Evolutionary conservation across 2,797 vertebrate species (phyloP).

Genomic region (Xenops minutus): DNA sequence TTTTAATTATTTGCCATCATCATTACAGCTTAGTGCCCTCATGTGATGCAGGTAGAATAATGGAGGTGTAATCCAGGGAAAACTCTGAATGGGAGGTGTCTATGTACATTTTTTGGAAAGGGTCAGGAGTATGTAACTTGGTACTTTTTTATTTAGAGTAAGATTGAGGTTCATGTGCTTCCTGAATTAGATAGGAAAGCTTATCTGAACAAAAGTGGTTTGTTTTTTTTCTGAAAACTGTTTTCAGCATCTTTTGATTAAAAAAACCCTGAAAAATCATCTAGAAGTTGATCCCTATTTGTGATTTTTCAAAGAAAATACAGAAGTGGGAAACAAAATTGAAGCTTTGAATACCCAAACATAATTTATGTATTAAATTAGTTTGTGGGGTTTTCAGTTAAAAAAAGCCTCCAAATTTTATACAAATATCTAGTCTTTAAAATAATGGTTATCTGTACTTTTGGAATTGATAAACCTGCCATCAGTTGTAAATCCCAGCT

Average conservation of each 20-base stretch:
- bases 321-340: not conserved
- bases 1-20: not conserved
- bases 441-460: not conserved
- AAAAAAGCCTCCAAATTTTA: rapidly evolving
- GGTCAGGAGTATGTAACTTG: not conserved
- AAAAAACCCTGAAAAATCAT: not conserved
- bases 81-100: not conserved
- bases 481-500: not conserved
- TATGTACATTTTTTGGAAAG: not conserved
- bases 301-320: not conserved
- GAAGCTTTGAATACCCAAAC: not conserved
- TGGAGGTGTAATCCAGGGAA: not conserved
- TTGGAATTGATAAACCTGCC: not conserved
- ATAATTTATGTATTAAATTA: not conserved
- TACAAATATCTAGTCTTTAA: not conserved
- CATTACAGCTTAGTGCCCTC: not conserved
- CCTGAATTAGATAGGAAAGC: not conserved
- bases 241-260: not conserved
- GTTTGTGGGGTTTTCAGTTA: not conserved
- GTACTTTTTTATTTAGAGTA: not conserved
- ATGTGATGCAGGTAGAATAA: not conserved
- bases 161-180: not conserved
- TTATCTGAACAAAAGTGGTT: not conserved
- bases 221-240: not conserved
- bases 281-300: not conserved